Percentiles rank a stretch among this genome's conserved stretches.
Evolutionary conservation across 2,113 vertebrate species (phyloP).

Genomic region (Tapirus terrestris): DNA sequence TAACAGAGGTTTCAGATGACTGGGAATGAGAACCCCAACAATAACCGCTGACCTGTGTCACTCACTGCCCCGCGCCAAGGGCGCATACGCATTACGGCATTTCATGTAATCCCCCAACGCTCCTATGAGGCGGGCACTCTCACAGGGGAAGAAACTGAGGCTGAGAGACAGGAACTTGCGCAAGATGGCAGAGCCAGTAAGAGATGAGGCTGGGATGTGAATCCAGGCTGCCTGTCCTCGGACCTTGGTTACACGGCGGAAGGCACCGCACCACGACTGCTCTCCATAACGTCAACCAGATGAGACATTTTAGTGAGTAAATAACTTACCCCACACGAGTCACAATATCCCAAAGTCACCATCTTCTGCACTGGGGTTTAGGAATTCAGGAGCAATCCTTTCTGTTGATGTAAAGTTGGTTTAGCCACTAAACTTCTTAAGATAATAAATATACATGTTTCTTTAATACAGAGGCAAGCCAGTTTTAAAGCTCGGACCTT

Average conservation of each 20-base stretch:
- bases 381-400: neutral
- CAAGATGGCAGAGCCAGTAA: neutral
- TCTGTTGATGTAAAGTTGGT: neutral
- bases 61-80: neutral
- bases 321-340: neutral
- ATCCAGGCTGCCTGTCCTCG: neutral
- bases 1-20: neutral
- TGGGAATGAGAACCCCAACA: neutral
- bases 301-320: neutral
- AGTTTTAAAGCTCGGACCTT: neutral
- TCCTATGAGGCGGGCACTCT: neutral
- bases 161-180: neutral
- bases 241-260: fast-evolving
- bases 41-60: fast-evolving
- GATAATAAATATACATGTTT: neutral
- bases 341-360: neutral
- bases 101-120: neutral
- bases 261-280: fast-evolving
- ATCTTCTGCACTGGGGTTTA: neutral
- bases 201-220: neutral
- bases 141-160: neutral
- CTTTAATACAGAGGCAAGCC: neutral
- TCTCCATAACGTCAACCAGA: neutral
- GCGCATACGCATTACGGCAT: neutral
- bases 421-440: neutral